Evolutionary conservation across 2,113 vertebrate genomes (phyloP).

Genomic region (Bubo blakistoni): DNA sequence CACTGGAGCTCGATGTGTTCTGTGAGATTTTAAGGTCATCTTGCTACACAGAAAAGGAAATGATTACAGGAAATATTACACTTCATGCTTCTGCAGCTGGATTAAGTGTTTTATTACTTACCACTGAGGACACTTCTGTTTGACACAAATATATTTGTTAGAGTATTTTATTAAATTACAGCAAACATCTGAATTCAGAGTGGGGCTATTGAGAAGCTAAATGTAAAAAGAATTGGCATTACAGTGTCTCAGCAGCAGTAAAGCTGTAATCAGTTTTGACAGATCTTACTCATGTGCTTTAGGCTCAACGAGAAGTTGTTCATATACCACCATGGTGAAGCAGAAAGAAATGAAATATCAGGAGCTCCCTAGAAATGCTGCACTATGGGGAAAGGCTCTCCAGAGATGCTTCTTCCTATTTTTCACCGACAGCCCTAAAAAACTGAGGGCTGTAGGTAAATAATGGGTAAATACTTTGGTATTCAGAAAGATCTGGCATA

Average conservation of each 20-base stretch:
- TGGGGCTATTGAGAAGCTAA: constrained; percentile 44
- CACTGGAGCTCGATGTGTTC: not conserved
- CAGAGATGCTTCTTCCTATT: not conserved
- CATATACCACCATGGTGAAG: not conserved
- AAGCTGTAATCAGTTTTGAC: constrained; percentile 42
- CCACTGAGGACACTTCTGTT: constrained; percentile 44
- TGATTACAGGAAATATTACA: constrained; percentile 35
- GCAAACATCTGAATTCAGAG: constrained; percentile 61
- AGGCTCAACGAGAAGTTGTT: not conserved
- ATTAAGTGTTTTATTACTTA: constrained; percentile 67
- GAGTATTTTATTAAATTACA: constrained; percentile 63
- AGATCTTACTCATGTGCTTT: constrained; percentile 30
- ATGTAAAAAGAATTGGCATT: constrained; percentile 47
- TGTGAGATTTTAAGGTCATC: constrained; percentile 30
- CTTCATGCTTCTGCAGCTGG: constrained; percentile 44
- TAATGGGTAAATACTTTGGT: not conserved
- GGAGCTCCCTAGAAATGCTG: not conserved
- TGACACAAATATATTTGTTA: constrained; percentile 61
- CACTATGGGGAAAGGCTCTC: not conserved
- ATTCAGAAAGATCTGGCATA: not conserved
- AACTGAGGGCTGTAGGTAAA: not conserved
- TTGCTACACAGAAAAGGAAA: constrained; percentile 22
- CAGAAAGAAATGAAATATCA: not conserved
- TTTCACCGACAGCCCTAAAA: not conserved
- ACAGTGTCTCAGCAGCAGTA: constrained; percentile 25